Conservation (phyloP, 2,888 invertebrate genomes). For the Hemaris fuciformis region DNA sequence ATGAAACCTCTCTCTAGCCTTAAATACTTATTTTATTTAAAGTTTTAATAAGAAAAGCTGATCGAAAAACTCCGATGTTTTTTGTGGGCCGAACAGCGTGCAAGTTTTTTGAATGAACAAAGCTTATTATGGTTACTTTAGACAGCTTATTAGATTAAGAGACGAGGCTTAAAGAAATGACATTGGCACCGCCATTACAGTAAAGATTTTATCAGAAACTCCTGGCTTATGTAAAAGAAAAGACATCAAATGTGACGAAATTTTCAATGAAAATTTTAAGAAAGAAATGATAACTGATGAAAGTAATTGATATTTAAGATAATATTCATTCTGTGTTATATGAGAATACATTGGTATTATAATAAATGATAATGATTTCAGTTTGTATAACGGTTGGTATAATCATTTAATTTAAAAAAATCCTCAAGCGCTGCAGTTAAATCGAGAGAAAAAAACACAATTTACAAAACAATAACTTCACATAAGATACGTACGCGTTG, state of each 20-base stretch:
- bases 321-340: not conserved
- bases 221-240: not conserved
- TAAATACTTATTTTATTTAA: slow-evolving; percentile 7
- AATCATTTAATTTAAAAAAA: not conserved
- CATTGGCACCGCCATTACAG: not conserved
- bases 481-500: not conserved
- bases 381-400: not conserved
- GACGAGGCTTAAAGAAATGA: not conserved
- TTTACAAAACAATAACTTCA: not conserved
- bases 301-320: not conserved
- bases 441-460: not conserved
- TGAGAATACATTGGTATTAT: too few species aligned
- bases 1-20: not conserved
- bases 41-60: slow-evolving; percentile 21
- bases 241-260: not conserved
- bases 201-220: not conserved
- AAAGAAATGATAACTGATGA: not conserved
- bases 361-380: too few species aligned
- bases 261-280: not conserved
- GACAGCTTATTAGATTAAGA: not conserved
- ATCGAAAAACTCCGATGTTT: slow-evolving; percentile 18
- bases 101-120: not conserved
- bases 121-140: not conserved
- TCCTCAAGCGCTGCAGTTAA: not conserved
- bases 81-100: not conserved